Evolutionary conservation across 2,113 vertebrate species (phyloP).

Genomic region (Neotragus pygmaeus): DNA sequence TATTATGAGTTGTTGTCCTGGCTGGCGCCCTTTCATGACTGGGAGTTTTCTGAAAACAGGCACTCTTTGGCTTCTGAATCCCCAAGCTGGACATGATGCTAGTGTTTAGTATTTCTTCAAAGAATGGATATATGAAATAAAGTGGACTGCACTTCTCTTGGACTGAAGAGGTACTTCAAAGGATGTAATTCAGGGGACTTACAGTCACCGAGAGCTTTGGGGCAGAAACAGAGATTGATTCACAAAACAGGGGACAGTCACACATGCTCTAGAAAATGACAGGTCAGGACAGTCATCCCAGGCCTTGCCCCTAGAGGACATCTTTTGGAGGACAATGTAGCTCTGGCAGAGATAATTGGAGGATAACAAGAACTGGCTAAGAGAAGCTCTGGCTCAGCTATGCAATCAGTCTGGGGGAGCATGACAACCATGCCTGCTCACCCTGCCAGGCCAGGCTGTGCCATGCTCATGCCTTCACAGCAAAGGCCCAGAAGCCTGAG

Average conservation of each 20-base stretch:
- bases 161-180: background rate
- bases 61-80: background rate
- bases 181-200: background rate
- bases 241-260: background rate
- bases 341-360: background rate
- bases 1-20: background rate
- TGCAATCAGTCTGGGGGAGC: background rate
- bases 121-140: background rate
- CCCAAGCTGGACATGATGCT: background rate
- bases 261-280: background rate
- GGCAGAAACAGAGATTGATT: background rate
- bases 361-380: background rate
- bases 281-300: background rate
- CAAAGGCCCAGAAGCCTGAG: constrained; percentile 4
- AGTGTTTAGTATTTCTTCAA: background rate
- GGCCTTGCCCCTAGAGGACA: background rate
- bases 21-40: background rate
- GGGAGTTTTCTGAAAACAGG: background rate
- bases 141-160: background rate
- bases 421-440: background rate
- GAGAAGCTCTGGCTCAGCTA: background rate
- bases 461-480: background rate
- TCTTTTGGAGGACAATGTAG: background rate
- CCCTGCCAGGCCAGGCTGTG: background rate
- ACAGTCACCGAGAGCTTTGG: background rate